Percentiles rank a stretch among this genome's conserved stretches.
Evolutionary conservation across 2,797 vertebrate species (phyloP).

Genomic region (Typhlichthys eigenmanni): DNA sequence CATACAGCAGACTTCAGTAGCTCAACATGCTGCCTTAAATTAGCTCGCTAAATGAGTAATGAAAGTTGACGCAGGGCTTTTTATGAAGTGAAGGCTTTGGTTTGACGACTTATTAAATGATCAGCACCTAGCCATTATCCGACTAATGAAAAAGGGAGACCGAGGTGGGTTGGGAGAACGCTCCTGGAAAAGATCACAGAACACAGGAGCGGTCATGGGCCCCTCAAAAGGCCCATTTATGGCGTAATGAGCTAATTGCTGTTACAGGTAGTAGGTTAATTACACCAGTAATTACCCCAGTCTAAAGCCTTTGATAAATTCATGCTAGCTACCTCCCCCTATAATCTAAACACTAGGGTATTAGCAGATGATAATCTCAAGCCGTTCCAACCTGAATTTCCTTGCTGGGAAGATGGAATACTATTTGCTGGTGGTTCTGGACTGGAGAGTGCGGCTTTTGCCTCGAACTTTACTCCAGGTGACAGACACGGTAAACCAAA

Average conservation of each 20-base stretch:
- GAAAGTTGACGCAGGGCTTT: slow-evolving; percentile 1
- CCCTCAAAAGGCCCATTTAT: slow-evolving; percentile 57
- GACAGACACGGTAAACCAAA: slow-evolving; percentile 67
- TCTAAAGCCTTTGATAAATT: slow-evolving; percentile 59
- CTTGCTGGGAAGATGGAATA: no score
- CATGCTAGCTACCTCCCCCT: slow-evolving; percentile 38
- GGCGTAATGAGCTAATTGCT: slow-evolving; percentile 73
- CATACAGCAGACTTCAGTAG: no score
- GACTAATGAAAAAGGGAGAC: slow-evolving; percentile 50
- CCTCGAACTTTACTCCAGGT: slow-evolving; percentile 39
- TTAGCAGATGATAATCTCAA: slow-evolving; percentile 60
- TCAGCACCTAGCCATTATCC: slow-evolving; percentile 57
- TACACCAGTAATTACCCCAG: slow-evolving; percentile 58
- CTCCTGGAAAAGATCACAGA: slow-evolving; percentile 14
- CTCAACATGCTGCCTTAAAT: no score
- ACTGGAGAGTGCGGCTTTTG: slow-evolving; percentile 47
- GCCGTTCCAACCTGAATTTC: slow-evolving; percentile 19
- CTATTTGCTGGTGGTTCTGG: no score
- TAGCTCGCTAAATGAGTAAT: not conserved
- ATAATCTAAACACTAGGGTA: slow-evolving; percentile 45
- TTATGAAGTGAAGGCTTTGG: slow-evolving; percentile 29
- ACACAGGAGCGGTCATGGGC: slow-evolving; percentile 35
- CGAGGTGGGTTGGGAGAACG: slow-evolving; percentile 15
- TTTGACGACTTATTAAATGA: slow-evolving; percentile 58
- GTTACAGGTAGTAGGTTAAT: slow-evolving; percentile 73